Conservation (phyloP, 2,888 invertebrate species). For the Drosophila suboccidentalis region DNA sequence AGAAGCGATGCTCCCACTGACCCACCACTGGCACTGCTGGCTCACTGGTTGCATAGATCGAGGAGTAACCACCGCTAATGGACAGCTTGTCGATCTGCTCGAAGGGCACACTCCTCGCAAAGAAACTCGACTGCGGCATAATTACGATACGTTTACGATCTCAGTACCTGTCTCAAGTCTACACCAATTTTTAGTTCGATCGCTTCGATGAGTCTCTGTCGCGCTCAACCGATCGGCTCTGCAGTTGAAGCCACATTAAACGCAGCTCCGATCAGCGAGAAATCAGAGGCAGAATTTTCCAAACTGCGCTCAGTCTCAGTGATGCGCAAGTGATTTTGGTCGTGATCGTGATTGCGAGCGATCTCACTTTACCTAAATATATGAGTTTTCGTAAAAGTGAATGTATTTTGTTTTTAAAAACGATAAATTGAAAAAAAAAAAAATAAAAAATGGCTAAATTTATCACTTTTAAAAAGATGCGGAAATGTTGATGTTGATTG, state of each 20-base stretch:
- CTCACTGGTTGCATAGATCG: conserved; percentile 70
- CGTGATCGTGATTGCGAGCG: background rate
- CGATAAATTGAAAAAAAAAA: background rate
- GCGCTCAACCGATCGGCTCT: conserved; percentile 59
- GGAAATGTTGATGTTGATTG: no score
- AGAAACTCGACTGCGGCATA: conserved; percentile 81
- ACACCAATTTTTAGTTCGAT: conserved; percentile 4
- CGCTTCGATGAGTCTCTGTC: background rate
- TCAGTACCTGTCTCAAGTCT: background rate
- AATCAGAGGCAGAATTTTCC: conserved; percentile 57
- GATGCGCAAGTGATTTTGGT: conserved; percentile 47
- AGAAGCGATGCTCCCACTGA: conserved; percentile 78
- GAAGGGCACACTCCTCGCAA: conserved; percentile 78
- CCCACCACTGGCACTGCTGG: conserved; percentile 76
- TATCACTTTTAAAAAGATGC: no score
- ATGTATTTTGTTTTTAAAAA: background rate
- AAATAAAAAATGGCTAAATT: no score
- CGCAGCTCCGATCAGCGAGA: conserved; percentile 12
- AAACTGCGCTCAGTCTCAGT: conserved; percentile 1
- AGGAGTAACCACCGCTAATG: conserved; percentile 82
- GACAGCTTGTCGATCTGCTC: conserved; percentile 81
- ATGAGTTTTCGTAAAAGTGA: background rate
- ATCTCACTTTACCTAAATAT: background rate
- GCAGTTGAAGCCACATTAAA: conserved; percentile 55
- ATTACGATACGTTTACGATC: background rate